phyloP scores from a whole-genome alignment of 2,888 invertebrate genomes.

The Malthinus flaveolus region DNA sequence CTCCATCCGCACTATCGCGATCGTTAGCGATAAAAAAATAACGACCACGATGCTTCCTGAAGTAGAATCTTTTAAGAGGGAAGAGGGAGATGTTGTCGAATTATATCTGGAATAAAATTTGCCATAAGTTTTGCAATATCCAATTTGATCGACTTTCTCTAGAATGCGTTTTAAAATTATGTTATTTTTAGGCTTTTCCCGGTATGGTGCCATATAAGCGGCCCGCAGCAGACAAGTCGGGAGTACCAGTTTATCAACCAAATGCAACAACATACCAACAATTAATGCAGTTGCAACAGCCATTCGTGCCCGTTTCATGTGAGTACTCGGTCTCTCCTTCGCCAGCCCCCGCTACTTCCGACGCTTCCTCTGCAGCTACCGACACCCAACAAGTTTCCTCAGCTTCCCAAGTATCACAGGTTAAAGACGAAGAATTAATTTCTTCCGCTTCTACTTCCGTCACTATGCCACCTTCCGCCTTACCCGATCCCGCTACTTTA shows the following conservation, averaged over 20 bases:
- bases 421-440: slow-evolving; percentile 31
- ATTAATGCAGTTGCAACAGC: slow-evolving; percentile 92
- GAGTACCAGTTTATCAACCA: slow-evolving; percentile 94
- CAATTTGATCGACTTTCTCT: no score
- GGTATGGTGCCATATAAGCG: slow-evolving; percentile 96
- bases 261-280: slow-evolving; percentile 89
- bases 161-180: no score
- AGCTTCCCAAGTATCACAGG: slow-evolving; percentile 37
- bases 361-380: slow-evolving; percentile 45
- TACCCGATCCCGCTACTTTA: slow-evolving; percentile 65
- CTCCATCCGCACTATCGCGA: no score
- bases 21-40: no score
- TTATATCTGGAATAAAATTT: no score
- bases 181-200: slow-evolving; percentile 76
- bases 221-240: slow-evolving; percentile 95
- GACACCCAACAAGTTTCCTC: slow-evolving; percentile 39
- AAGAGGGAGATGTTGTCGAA: no score
- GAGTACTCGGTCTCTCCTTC: slow-evolving; percentile 85
- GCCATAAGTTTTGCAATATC: no score
- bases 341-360: slow-evolving; percentile 41
- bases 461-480: slow-evolving; percentile 40
- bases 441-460: slow-evolving; percentile 35
- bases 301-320: slow-evolving; percentile 98
- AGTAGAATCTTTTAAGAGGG: no score
- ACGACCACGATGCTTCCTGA: no score